phyloP scores from a whole-genome alignment of 2,113 vertebrate genomes.

The Grallaria varia region DNA sequence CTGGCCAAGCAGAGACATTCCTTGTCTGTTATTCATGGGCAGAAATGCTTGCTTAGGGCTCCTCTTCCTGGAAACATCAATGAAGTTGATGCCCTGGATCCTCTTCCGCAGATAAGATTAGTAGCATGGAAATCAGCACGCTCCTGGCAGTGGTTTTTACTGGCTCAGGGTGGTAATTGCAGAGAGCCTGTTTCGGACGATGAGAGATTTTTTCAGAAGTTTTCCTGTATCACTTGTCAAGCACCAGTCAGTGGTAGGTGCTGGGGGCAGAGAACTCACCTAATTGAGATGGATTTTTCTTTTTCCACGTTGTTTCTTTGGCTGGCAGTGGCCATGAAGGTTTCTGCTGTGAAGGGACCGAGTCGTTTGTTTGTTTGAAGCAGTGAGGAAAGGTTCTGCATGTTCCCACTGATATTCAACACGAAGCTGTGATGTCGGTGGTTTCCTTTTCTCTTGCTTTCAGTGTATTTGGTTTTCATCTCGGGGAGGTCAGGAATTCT shows the following conservation, averaged over 20 bases:
- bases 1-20: background rate
- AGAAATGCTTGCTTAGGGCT: conserved; percentile 54
- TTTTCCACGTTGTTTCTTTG: background rate
- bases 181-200: background rate
- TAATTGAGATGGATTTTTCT: background rate
- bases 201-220: background rate
- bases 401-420: background rate
- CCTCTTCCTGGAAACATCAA: conserved; percentile 37
- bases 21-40: conserved; percentile 34
- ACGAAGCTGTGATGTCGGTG: background rate
- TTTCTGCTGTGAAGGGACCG: background rate
- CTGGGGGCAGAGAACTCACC: background rate
- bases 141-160: conserved; percentile 31
- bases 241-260: fast-evolving
- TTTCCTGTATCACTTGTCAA: background rate
- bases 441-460: conserved; percentile 26
- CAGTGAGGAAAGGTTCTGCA: background rate
- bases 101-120: conserved; percentile 51
- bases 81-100: conserved; percentile 36
- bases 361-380: conserved; percentile 7
- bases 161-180: background rate
- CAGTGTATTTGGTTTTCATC: background rate
- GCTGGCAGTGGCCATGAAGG: background rate
- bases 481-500: conserved; percentile 34
- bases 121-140: background rate